These are phyloP conservation scores for Meandrusa payeni DNA, from an alignment of 2,888 invertebrate genomes.

Conservation along the genomic window DNA sequence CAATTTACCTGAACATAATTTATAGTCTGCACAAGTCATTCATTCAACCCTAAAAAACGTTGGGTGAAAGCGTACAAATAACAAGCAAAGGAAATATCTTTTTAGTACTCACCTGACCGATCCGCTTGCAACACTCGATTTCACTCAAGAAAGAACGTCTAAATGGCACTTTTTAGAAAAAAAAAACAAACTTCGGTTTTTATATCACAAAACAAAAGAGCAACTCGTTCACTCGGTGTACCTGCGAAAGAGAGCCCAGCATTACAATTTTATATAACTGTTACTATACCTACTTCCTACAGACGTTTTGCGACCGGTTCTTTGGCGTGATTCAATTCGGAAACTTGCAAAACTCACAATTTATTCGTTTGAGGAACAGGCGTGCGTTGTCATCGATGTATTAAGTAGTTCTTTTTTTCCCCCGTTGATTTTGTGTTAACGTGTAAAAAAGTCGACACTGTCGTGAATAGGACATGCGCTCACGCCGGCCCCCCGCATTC, in stretches of 20 bases:
- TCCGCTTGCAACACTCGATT: conserved; percentile 41
- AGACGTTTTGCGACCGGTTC: conserved; percentile 44
- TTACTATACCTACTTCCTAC: conserved; percentile 50
- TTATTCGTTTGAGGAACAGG: conserved; percentile 24
- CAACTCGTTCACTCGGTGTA: conserved; percentile 37
- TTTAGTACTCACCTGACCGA: conserved; percentile 50
- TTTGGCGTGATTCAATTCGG: conserved; percentile 26
- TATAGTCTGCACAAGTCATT: conserved; percentile 23
- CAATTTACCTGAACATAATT: not conserved
- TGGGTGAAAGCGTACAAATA: conserved; percentile 45
- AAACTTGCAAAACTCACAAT: conserved; percentile 30
- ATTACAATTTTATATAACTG: conserved; percentile 63
- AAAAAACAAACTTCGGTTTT: conserved; percentile 44
- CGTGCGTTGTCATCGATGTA: conserved; percentile 32
- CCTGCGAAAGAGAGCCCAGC: conserved; percentile 57
- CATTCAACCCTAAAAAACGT: conserved; percentile 40
- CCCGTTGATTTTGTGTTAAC: conserved; percentile 30
- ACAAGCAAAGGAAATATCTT: conserved; percentile 38
- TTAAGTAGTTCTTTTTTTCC: conserved; percentile 19
- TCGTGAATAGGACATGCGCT: conserved; percentile 34
- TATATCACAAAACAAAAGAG: conserved; percentile 48
- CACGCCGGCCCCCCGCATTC: conserved; percentile 41
- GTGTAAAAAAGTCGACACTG: conserved; percentile 31
- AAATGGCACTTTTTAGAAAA: conserved; percentile 44
- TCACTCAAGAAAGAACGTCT: conserved; percentile 44